Evolutionary conservation across 1,140 invertebrate species (phyloP), one percentile per base, ranked within the genome.

Genomic region (Probaryconus sp.): DNA sequence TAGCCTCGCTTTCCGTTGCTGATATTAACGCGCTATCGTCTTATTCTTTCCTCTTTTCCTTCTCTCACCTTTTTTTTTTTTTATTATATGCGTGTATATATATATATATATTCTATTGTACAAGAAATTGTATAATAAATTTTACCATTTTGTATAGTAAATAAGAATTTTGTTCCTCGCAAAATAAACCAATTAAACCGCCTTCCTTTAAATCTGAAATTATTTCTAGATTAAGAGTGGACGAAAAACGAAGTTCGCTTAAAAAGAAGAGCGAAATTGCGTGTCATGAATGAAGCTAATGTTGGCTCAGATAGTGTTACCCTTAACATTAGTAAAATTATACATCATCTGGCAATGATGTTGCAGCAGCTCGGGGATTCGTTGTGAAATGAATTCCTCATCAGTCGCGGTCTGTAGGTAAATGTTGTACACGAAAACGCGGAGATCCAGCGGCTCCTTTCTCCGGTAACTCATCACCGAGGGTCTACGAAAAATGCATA

Each of bases 401-500:
- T 58, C 30, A 43, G 9, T 42, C 13, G 33, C 69, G 61, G 30
- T 38, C 47, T 35, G 40, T 20, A 18, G 26, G 47, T 26, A 68
- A 63, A 67, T 28, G 61, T 16, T 14, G 51, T 73, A 73, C 77
- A 72, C 55, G 50, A 77, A 75, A 80, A 60, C 72, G 64, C 51
- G 28, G 28, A 61, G 70, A 61, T 56, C 21, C 24, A 24, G 55
- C 78, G 79, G 77, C 67, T 45, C 51, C 79, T 75, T 79, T 77
- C 71, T 21, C 24, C 13, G 40, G 21, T 28, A 11, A 30, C 16
- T 42, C 16, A 38, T 38, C 43, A 11, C 18, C 26, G 26, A 33
- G 7, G 33, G 38, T 31, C 26, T 35, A 53, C 78, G 70, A 67
- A 78, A 81, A 80, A 82, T 84, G 83, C 85, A 83, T 81, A 85